Evolutionary conservation across 2,797 vertebrate species (phyloP).

Genomic region (Dicrostonyx torquatus): DNA sequence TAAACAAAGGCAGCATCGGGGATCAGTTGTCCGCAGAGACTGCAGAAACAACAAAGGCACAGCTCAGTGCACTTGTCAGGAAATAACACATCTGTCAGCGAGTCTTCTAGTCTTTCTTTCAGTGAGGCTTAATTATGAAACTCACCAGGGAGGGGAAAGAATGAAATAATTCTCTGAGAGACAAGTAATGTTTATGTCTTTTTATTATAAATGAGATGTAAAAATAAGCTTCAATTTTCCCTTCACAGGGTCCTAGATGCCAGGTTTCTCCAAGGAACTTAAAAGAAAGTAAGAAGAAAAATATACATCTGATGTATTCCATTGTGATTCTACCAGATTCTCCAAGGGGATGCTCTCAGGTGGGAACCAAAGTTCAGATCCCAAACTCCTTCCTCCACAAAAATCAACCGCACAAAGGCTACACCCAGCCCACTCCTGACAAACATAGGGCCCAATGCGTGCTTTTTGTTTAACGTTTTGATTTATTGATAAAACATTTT

Average conservation of each 20-base stretch:
- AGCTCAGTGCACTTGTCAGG: constrained; percentile 14
- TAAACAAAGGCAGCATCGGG: constrained; percentile 54
- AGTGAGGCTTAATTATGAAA: constrained; percentile 31
- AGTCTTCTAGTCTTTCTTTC: not conserved
- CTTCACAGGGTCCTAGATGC: not conserved
- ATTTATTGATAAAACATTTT: not conserved
- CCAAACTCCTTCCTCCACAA: constrained; percentile 13
- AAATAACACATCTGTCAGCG: not conserved
- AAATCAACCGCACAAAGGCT: not conserved
- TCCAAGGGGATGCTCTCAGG: constrained; percentile 12
- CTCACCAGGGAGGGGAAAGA: not conserved
- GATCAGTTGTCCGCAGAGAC: constrained; percentile 60
- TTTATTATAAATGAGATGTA: constrained; percentile 25
- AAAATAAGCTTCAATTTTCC: constrained; percentile 58
- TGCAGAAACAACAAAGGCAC: constrained; percentile 67
- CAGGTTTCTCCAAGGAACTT: constrained; percentile 54
- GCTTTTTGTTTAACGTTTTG: not conserved
- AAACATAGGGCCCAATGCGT: not conserved
- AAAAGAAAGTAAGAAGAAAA: constrained; percentile 56
- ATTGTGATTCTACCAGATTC: constrained; percentile 47
- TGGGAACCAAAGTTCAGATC: constrained; percentile 3
- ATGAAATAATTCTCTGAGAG: not conserved
- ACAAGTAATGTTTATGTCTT: constrained; percentile 26
- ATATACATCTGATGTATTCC: constrained; percentile 47
- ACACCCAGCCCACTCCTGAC: not conserved